phyloP scores from a whole-genome alignment of 2,113 vertebrate genomes.

The Dunckerocampus dactyliophorus region DNA sequence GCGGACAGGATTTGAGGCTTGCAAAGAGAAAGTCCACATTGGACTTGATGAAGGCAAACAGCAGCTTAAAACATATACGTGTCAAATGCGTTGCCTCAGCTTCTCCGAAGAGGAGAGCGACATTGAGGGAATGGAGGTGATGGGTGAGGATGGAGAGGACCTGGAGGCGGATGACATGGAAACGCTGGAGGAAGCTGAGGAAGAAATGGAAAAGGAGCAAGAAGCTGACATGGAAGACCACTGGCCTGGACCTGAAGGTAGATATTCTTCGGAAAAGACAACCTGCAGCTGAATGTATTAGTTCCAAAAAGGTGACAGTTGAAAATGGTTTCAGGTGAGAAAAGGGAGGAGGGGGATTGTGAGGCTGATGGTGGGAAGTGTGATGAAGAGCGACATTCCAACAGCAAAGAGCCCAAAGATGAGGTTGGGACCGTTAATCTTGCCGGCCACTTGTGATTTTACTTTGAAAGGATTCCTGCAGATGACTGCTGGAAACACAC shows the following conservation, averaged over 20 bases:
- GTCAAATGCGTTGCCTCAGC: constrained; percentile 12
- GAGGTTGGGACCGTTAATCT: not conserved
- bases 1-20: too few species aligned
- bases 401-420: not conserved
- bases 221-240: not conserved
- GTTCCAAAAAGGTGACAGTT: not conserved
- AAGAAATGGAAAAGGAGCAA: not conserved
- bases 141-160: constrained; percentile 59
- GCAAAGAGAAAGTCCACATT: not conserved
- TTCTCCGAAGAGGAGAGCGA: constrained; percentile 50
- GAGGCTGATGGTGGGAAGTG: not conserved
- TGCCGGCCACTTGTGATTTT: too few species aligned
- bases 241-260: constrained; percentile 16
- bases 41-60: not conserved
- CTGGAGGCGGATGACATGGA: constrained; percentile 14
- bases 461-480: too few species aligned
- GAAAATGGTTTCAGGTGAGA: constrained; percentile 1
- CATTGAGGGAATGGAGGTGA: constrained; percentile 65
- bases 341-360: not conserved
- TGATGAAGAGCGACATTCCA: not conserved
- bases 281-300: not conserved
- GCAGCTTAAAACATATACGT: not conserved
- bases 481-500: too few species aligned
- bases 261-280: not conserved
- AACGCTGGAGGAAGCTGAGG: not conserved